phyloP scores from a whole-genome alignment of 2,113 vertebrate species.

The Dicentrarchus labrax region DNA sequence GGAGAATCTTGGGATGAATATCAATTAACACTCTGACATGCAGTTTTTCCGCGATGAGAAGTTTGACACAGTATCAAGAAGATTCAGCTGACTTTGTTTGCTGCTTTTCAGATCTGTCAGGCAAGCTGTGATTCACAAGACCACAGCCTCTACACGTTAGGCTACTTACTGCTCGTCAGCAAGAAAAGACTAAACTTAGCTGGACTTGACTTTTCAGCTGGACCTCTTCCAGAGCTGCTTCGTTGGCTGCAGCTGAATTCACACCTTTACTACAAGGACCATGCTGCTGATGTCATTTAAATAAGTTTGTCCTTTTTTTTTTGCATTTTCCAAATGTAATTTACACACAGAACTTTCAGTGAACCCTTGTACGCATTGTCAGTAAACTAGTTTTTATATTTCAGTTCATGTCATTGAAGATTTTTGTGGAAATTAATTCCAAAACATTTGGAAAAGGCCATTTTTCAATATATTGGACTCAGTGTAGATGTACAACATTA shows the following conservation, averaged over 20 bases:
- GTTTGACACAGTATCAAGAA: constrained; percentile 74
- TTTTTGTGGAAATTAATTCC: not conserved
- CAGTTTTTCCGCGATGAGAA: constrained; percentile 52
- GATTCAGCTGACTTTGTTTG: constrained; percentile 67
- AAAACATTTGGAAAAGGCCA: not conserved
- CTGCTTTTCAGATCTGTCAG: constrained; percentile 59
- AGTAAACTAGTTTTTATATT: not conserved
- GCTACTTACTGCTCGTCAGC: constrained; percentile 50
- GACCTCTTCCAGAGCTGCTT: constrained; percentile 39
- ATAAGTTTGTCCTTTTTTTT: constrained; percentile 26
- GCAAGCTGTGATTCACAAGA: constrained; percentile 56
- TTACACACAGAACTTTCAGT: not conserved
- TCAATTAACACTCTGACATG: constrained; percentile 79
- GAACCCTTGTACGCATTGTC: not conserved
- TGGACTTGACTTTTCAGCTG: constrained; percentile 44
- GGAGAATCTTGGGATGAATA: constrained; percentile 82
- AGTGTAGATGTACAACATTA: not conserved
- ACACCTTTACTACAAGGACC: constrained; percentile 3
- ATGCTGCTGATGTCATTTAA: constrained; percentile 1
- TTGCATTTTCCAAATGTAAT: constrained; percentile 12
- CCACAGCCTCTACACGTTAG: constrained; percentile 38
- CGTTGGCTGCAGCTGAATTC: constrained; percentile 33
- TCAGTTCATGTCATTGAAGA: not conserved
- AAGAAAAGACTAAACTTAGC: constrained; percentile 27
- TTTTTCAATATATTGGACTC: not conserved